A percentile compares a stretch with the other conserved stretches of the same genome.
Evolutionary conservation across 2,797 vertebrate genomes (phyloP).

Genomic region (Babyrousa celebensis): DNA sequence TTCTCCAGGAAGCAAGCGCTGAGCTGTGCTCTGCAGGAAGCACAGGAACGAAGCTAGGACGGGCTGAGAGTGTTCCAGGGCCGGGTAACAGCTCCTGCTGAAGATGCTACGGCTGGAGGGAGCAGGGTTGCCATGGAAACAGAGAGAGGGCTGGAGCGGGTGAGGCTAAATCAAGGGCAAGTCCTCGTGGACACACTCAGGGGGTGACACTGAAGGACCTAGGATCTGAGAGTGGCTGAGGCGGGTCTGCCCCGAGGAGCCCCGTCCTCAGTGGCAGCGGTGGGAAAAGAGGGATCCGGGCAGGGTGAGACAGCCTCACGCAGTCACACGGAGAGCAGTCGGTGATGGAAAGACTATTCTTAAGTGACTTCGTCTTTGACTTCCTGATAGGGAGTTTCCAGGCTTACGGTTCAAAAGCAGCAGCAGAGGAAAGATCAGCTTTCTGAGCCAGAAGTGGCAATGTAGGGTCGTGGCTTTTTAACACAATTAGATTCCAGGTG

Average conservation of each 20-base stretch:
- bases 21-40: neutral
- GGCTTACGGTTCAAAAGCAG: neutral
- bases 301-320: neutral
- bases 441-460: neutral
- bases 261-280: rapidly evolving
- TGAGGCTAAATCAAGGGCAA: neutral
- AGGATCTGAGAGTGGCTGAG: neutral
- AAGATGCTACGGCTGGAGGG: neutral
- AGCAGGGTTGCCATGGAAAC: neutral
- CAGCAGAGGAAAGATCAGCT: neutral
- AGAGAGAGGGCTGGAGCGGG: neutral
- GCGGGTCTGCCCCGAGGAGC: no score
- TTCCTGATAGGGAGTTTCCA: neutral
- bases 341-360: neutral
- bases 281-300: neutral
- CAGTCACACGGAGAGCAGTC: neutral
- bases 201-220: neutral
- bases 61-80: neutral
- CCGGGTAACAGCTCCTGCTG: neutral
- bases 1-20: no score
- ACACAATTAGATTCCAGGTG: slow-evolving; percentile 34
- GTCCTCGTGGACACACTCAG: rapidly evolving
- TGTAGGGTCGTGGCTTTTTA: neutral
- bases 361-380: slow-evolving; percentile 16
- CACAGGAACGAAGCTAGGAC: neutral